phyloP scores from a whole-genome alignment of 1,140 invertebrate genomes.

The Stratiolaelaps scimitus region DNA sequence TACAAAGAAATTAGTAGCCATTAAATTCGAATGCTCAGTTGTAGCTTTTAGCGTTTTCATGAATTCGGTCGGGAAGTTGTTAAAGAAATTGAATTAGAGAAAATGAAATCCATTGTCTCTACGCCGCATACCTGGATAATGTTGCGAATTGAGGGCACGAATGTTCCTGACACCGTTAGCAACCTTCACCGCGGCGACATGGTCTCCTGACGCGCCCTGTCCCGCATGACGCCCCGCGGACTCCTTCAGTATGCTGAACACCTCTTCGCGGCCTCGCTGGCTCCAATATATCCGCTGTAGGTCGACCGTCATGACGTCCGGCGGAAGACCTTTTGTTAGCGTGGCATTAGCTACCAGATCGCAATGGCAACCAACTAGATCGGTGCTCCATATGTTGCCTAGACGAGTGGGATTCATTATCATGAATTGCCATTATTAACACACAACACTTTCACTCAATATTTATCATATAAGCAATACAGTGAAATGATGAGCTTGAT shows the following conservation, averaged over 20 bases:
- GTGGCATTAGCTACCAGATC: constrained; percentile 46
- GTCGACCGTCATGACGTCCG: constrained; percentile 42
- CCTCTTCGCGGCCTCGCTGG: constrained; percentile 21
- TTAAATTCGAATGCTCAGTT: too few species aligned
- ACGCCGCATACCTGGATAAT: not conserved
- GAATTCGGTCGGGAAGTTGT: too few species aligned
- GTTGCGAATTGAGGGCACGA: constrained; percentile 11
- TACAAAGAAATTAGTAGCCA: too few species aligned
- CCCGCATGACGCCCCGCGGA: too few species aligned
- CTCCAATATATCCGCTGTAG: constrained; percentile 41
- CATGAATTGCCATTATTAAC: too few species aligned
- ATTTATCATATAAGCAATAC: too few species aligned
- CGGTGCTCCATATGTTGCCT: constrained; percentile 51
- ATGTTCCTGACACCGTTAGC: constrained; percentile 12
- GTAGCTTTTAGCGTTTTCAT: too few species aligned
- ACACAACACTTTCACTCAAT: too few species aligned
- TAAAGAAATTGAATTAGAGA: too few species aligned
- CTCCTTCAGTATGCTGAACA: constrained; percentile 14
- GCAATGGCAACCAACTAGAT: constrained; percentile 56
- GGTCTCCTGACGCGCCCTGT: too few species aligned
- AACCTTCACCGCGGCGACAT: not conserved
- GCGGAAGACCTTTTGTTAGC: constrained; percentile 39
- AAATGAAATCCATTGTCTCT: not conserved
- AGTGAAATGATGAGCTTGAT: too few species aligned
- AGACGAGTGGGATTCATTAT: too few species aligned